These are phyloP conservation scores for Hyles euphorbiae DNA, from an alignment of 1,140 invertebrate species.

Conservation along the genomic window DNA sequence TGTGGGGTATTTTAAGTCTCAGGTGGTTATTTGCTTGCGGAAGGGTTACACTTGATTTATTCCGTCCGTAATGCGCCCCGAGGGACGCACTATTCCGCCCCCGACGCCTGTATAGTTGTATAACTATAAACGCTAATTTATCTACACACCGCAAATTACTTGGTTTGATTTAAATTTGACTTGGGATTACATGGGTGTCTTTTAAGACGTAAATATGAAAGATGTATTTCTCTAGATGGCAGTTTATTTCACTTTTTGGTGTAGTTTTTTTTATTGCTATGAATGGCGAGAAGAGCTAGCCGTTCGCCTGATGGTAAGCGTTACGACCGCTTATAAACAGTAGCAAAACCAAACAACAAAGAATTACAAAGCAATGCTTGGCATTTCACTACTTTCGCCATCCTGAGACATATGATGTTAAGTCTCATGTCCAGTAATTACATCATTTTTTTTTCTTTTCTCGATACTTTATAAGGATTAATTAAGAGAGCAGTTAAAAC, in stretches of 20 bases:
- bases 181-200: neutral
- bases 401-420: too few species aligned
- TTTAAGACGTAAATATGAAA: neutral
- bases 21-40: conserved; percentile 67
- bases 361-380: too few species aligned
- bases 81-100: conserved; percentile 49
- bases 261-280: neutral
- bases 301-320: too few species aligned
- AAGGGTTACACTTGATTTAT: conserved; percentile 70
- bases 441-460: too few species aligned
- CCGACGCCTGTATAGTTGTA: conserved; percentile 16
- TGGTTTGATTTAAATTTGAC: conserved; percentile 19
- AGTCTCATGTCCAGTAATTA: too few species aligned
- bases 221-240: neutral
- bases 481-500: too few species aligned
- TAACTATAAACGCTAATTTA: conserved; percentile 51
- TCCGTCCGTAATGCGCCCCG: conserved; percentile 42
- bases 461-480: too few species aligned
- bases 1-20: conserved; percentile 63
- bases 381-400: too few species aligned
- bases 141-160: conserved; percentile 31
- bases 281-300: too few species aligned
- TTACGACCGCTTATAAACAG: too few species aligned
- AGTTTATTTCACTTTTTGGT: neutral
- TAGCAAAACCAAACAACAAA: too few species aligned